phyloP scores from a whole-genome alignment of 2,113 vertebrate species.

The Promerops cafer region DNA sequence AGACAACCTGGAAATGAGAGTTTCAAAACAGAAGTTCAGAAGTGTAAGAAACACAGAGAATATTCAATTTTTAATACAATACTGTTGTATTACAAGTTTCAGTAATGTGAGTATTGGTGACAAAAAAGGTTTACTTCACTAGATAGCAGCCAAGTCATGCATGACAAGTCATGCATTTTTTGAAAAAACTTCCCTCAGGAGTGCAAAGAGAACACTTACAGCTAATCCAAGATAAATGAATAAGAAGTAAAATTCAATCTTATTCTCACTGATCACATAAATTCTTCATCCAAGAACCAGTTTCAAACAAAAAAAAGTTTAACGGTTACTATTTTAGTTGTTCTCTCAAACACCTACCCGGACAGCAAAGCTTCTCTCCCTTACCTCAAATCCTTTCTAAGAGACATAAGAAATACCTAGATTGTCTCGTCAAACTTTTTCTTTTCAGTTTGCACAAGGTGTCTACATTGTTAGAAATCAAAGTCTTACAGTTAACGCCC shows the following conservation, averaged over 20 bases:
- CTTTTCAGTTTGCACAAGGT: neutral
- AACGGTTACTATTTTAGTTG: neutral
- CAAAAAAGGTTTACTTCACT: neutral
- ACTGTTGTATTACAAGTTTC: neutral
- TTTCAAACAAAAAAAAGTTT: neutral
- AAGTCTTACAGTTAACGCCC: neutral
- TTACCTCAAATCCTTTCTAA: neutral
- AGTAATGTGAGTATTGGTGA: neutral
- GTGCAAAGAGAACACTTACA: neutral
- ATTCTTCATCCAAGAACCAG: neutral
- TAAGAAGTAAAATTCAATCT: neutral
- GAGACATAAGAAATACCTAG: neutral
- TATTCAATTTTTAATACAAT: neutral
- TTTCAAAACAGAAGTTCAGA: neutral
- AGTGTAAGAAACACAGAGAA: neutral
- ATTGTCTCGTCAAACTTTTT: neutral
- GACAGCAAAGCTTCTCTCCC: neutral
- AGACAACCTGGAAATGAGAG: neutral
- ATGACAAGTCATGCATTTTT: neutral
- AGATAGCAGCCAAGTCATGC: neutral
- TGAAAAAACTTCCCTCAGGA: neutral
- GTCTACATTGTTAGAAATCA: neutral
- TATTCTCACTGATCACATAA: neutral
- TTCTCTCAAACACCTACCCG: neutral
- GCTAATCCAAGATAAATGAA: neutral